These are phyloP conservation scores for Thamnophis sirtalis DNA, from an alignment of 2,113 vertebrate genomes.

Conservation along the genomic window DNA sequence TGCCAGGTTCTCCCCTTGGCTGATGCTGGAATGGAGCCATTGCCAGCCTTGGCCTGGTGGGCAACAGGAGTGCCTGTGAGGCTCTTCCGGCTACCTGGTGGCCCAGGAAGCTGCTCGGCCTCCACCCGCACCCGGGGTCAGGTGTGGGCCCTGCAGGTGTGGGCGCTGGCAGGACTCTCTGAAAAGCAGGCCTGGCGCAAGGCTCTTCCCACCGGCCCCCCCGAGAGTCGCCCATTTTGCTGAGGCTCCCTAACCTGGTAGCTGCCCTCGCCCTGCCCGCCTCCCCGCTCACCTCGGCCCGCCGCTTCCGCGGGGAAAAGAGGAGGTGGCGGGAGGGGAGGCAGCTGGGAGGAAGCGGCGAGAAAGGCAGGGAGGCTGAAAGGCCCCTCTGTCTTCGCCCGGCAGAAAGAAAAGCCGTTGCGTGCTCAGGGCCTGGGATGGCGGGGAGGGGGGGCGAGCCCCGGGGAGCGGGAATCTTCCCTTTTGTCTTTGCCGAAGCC, in stretches of 20 bases:
- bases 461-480: constrained; percentile 56
- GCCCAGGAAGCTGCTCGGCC: not conserved
- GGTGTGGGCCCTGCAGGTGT: not conserved
- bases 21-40: not conserved
- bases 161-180: not conserved
- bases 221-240: constrained; percentile 59
- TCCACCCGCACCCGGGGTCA: fast-evolving
- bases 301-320: constrained; percentile 31
- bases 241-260: constrained; percentile 69
- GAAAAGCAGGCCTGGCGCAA: not conserved
- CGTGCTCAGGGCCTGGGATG: constrained; percentile 32
- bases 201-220: not conserved
- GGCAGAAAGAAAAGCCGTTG: constrained; percentile 28
- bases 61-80: not conserved
- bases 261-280: constrained; percentile 28
- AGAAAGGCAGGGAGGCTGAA: not conserved
- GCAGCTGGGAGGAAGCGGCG: constrained; percentile 53
- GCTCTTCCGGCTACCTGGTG: not conserved
- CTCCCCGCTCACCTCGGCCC: constrained; percentile 7
- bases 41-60: not conserved
- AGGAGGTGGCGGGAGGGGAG: constrained; percentile 38
- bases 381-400: constrained; percentile 36
- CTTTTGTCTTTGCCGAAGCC: constrained; percentile 61
- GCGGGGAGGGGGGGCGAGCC: not conserved
- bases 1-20: not conserved